A percentile compares a stretch with the other conserved stretches of the same genome.
Conservation (phyloP, 2,888 invertebrate genomes). For the Heliconius cydno region DNA sequence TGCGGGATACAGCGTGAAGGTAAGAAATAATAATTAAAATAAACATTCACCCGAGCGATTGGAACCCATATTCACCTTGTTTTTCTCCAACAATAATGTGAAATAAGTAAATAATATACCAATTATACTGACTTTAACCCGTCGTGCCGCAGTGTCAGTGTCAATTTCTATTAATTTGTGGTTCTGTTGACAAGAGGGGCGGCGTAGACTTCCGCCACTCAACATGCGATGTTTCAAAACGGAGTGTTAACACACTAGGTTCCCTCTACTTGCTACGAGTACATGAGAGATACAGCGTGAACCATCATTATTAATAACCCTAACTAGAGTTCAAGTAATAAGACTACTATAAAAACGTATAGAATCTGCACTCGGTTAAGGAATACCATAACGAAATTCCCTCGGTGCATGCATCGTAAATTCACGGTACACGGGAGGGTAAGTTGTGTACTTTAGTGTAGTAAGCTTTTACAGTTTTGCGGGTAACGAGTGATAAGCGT, state of each 20-base stretch:
- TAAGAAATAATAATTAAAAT: no score
- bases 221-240: neutral
- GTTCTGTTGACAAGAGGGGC: no score
- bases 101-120: neutral
- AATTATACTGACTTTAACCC: neutral
- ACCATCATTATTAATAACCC: neutral
- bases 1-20: no score
- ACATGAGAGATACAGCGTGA: neutral
- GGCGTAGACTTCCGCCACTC: neutral
- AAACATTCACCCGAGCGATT: no score
- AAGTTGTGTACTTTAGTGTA: constrained; percentile 80
- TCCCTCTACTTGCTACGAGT: neutral
- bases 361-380: constrained; percentile 67
- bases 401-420: constrained; percentile 77
- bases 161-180: no score
- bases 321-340: neutral
- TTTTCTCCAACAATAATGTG: neutral
- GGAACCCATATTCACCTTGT: neutral
- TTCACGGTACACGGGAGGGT: constrained; percentile 74
- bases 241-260: neutral
- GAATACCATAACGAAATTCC: constrained; percentile 71
- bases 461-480: constrained; percentile 65
- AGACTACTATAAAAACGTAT: constrained; percentile 58
- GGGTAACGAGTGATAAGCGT: constrained; percentile 41
- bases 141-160: neutral